A percentile compares a stretch with the other conserved stretches of the same genome.
Evolutionary conservation across 2,113 vertebrate genomes (phyloP).

Genomic region (Nothocercus julius): DNA sequence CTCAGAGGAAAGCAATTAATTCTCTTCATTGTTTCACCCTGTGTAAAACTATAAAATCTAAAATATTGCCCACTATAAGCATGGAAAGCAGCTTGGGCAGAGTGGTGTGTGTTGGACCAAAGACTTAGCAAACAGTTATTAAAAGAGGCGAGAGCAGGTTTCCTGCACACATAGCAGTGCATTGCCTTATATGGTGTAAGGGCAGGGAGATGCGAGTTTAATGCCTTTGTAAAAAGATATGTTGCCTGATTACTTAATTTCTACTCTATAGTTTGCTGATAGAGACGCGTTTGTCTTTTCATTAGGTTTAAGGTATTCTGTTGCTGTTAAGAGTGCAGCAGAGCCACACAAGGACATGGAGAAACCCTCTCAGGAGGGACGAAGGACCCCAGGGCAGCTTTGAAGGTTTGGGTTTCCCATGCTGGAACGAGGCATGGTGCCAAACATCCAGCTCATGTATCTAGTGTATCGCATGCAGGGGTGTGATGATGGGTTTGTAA

Average conservation of each 20-base stretch:
- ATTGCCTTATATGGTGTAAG: not conserved
- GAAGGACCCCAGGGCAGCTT: slow-evolving; percentile 44
- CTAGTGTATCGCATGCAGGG: slow-evolving; percentile 21
- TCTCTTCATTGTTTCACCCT: not conserved
- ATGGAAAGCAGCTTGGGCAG: not conserved
- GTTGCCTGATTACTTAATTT: not conserved
- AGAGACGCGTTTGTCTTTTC: slow-evolving; percentile 64
- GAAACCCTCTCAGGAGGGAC: slow-evolving; percentile 57
- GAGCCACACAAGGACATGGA: slow-evolving; percentile 67
- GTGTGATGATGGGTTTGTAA: slow-evolving; percentile 58
- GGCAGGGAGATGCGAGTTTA: not conserved
- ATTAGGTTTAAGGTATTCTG: slow-evolving; percentile 64
- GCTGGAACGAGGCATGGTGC: slow-evolving; percentile 66
- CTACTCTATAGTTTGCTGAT: slow-evolving; percentile 45
- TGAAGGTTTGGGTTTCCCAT: slow-evolving; percentile 53
- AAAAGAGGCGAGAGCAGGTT: not conserved
- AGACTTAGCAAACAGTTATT: not conserved
- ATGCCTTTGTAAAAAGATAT: not conserved
- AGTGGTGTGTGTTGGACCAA: not conserved
- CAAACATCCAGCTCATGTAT: slow-evolving; percentile 56
- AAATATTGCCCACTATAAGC: not conserved
- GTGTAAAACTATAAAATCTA: not conserved
- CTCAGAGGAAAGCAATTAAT: not conserved
- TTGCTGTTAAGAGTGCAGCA: slow-evolving; percentile 50
- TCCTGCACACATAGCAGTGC: not conserved